Evolutionary conservation across 2,113 vertebrate species (phyloP), one percentile per base, ranked within the genome.

Genomic region (Heptranchias perlo): DNA sequence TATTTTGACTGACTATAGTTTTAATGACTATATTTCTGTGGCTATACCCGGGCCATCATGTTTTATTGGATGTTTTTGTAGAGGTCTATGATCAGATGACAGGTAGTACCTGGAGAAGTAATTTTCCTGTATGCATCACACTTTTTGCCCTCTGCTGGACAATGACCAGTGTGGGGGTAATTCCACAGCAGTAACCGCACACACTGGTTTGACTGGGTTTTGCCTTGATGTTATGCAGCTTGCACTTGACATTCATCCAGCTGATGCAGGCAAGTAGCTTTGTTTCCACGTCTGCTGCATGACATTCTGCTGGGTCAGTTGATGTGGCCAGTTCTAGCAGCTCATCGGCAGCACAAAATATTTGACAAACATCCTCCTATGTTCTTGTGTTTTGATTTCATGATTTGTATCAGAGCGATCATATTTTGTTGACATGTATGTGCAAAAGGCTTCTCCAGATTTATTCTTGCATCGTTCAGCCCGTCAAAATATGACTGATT

Each of bases 401-500:
- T 21, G 35, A 62, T 39, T 4, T 62, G n/a, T 39, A 58, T n/a
- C 89, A 64, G 18, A 47, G 89, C 13, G 8, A 93, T 93, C 31
- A n/a, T 39, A 93, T 21, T 62, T 93, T 64, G 31, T 39, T 23
- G 89, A 93, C 58, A 44, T 44, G 58, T 93, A 16, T 64, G 14
- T 64, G 58, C 18, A 62, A 39, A 92, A 92, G 54, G 4, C 54
- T 62, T 92, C 54, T 4, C n/a, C 54, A 92, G 54, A 92, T 92
- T 92, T 61, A 61, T 92, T 92, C 35, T 62, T 23, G 25, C 28
- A 31, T 92, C 61, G 18, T 39, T 61, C 58, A 93, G 58, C n/a
- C 89, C 18, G 44, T 93, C n/a, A 93, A 93, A 64, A 93, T 93
- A 93, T 93, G 89, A 93, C n/a, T 93, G 58, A 93, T 93, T 93